Percentiles rank a stretch among this genome's conserved stretches.
Conservation (phyloP, 92 coral and sea anemone species). For the Porites cylindrica region DNA sequence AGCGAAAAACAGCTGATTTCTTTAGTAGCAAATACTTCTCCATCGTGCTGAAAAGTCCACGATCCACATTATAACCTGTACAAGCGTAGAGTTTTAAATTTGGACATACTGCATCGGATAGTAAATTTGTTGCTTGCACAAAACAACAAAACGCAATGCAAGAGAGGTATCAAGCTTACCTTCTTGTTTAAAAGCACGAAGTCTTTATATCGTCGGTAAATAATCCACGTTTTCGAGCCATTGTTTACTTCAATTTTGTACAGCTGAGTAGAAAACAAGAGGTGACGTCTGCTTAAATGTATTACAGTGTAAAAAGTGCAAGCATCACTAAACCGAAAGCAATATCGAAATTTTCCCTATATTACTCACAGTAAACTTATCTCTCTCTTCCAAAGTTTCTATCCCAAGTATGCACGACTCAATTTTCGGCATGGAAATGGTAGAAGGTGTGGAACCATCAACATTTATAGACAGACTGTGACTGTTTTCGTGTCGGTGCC, state of each 20-base stretch:
- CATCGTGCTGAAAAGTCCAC: no score
- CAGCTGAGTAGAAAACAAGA: constrained; percentile 52
- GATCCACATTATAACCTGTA: not conserved
- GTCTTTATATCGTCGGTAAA: constrained; percentile 92
- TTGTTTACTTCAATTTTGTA: constrained; percentile 92
- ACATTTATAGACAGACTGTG: not conserved
- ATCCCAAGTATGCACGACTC: constrained; percentile 82
- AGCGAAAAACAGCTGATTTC: not conserved
- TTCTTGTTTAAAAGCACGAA: constrained; percentile 94
- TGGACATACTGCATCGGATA: not conserved
- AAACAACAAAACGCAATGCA: not conserved
- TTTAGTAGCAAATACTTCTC: no score
- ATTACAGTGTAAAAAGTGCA: not conserved
- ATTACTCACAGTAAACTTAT: constrained; percentile 79
- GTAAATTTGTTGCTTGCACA: not conserved
- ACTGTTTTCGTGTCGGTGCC: not conserved
- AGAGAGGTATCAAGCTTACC: constrained; percentile 53
- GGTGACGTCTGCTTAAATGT: no score
- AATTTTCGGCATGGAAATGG: constrained; percentile 65
- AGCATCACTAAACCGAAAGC: constrained; percentile 1
- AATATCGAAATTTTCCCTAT: constrained; percentile 16
- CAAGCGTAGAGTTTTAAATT: not conserved
- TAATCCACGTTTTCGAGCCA: constrained; percentile 82
- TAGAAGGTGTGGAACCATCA: constrained; percentile 37
- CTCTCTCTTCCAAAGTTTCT: constrained; percentile 83